Evolutionary conservation across 2,113 vertebrate genomes (phyloP).

Genomic region (Recurvirostra avosetta): DNA sequence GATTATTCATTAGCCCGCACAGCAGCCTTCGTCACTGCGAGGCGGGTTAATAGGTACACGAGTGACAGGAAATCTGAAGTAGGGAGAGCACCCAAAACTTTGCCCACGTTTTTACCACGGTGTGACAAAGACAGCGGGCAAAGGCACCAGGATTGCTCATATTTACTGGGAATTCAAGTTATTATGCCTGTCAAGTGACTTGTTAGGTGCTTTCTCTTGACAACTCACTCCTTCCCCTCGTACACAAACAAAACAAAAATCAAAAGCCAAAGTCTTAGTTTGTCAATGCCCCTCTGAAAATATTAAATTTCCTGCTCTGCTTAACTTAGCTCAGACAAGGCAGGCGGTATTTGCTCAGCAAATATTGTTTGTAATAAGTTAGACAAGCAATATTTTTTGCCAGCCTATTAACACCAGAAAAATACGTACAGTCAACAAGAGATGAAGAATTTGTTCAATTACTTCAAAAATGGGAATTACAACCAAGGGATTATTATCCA

Average conservation of each 20-base stretch:
- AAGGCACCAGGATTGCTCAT: not conserved
- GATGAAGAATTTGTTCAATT: conserved; percentile 47
- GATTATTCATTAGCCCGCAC: not conserved
- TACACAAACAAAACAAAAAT: conserved; percentile 26
- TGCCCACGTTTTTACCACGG: not conserved
- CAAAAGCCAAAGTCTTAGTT: conserved; percentile 45
- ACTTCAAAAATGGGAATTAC: conserved; percentile 43
- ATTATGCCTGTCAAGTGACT: not conserved
- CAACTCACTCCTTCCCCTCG: not conserved
- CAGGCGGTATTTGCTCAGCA: conserved; percentile 63
- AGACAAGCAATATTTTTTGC: conserved; percentile 52
- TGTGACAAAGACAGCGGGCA: not conserved
- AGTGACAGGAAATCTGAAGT: not conserved
- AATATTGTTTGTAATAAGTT: conserved; percentile 57
- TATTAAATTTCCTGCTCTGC: conserved; percentile 56
- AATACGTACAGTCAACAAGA: conserved; percentile 48
- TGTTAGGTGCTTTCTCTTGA: not conserved
- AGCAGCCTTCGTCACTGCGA: not conserved
- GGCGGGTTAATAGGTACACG: accelerated
- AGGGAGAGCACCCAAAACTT: conserved; percentile 4
- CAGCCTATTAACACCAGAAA: conserved; percentile 48
- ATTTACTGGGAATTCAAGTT: not conserved
- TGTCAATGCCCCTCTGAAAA: conserved; percentile 58
- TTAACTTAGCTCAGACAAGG: conserved; percentile 58
- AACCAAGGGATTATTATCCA: conserved; percentile 53